Evolutionary conservation across 2,888 invertebrate genomes (phyloP).

Genomic region (Alloplasta piceator): DNA sequence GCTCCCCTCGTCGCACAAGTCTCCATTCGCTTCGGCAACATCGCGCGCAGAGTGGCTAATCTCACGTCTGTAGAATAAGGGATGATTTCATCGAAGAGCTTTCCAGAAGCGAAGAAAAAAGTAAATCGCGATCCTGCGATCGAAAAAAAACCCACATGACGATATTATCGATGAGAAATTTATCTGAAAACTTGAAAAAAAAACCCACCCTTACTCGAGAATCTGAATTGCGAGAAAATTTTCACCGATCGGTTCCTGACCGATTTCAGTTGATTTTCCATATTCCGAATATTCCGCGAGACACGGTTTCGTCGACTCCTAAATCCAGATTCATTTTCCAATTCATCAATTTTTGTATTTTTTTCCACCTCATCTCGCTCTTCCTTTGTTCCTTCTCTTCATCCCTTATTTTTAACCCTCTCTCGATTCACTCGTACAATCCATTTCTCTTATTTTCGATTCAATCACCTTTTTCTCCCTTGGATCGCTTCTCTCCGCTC

Average conservation of each 20-base stretch:
- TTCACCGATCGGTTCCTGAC: no score
- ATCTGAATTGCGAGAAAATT: no score
- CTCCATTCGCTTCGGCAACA: slow-evolving; percentile 28
- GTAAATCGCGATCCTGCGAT: not conserved
- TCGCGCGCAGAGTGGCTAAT: slow-evolving; percentile 11
- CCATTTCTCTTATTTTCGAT: slow-evolving; percentile 42
- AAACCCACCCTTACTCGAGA: no score
- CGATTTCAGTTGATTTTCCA: no score
- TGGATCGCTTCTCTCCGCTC: slow-evolving; percentile 7
- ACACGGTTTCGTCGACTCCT: no score
- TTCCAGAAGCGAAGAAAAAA: slow-evolving; percentile 2
- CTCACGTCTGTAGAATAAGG: slow-evolving; percentile 41
- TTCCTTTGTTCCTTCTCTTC: slow-evolving; percentile 2
- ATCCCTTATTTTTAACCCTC: not conserved
- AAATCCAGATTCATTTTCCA: not conserved
- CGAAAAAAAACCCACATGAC: no score
- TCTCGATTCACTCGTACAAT: slow-evolving; percentile 12
- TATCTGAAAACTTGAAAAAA: no score
- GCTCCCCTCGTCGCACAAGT: slow-evolving; percentile 27
- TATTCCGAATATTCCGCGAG: no score
- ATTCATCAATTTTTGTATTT: not conserved
- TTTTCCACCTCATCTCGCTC: slow-evolving; percentile 9
- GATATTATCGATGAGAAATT: no score
- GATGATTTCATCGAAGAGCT: slow-evolving; percentile 8
- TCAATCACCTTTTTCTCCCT: slow-evolving; percentile 39